Evolutionary conservation across 2,113 vertebrate species (phyloP), one percentile per base, ranked within the genome.

Genomic region (Vimba vimba): DNA sequence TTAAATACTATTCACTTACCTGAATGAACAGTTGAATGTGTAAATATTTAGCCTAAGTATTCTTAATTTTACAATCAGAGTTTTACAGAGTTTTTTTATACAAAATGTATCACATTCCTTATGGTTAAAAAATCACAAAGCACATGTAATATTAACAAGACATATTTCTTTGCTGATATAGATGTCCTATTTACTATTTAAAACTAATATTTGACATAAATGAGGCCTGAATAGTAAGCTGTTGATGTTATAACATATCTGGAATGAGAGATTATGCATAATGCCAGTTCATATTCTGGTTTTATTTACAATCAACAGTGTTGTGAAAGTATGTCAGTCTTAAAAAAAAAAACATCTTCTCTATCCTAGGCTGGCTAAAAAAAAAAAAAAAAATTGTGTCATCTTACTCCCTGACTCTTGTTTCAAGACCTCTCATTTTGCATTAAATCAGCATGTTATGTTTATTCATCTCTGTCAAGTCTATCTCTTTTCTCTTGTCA

Each of bases 401-500:
- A 23, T 75, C 21, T 4, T 12, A 50, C 19, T 33, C n/a, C 55
- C 30, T 30, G 64, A 23, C 33, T 57, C 45, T 87, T 25, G 64
- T 78, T 64, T 52, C 27, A 33, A 59, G 71, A 45, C 76, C 62
- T 57, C 60, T 75, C 62, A 85, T 79, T 88, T 66, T 36, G 66
- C 27, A 55, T 87, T 39, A 88, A 69, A 78, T 83, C 39, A 45
- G 83, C 69, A 82, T 78, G 50, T 36, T 75, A 60, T 57, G 57
- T 87, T 88, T 88, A 86, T 87, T 52, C 78, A 79, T 83, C 62
- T 76, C 69, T 75, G 68, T 84, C 47, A 82, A 45, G 27, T 50
- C 39, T 76, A 69, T 82, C 11, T 85, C n/a, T 27, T 68, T 43
- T 86, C 62, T 79, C 62, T 21, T 17, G 36, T 75, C 79, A 79